These are phyloP conservation scores for Cheirogaleus medius DNA, from an alignment of 2,113 vertebrate species.

Conservation along the genomic window DNA sequence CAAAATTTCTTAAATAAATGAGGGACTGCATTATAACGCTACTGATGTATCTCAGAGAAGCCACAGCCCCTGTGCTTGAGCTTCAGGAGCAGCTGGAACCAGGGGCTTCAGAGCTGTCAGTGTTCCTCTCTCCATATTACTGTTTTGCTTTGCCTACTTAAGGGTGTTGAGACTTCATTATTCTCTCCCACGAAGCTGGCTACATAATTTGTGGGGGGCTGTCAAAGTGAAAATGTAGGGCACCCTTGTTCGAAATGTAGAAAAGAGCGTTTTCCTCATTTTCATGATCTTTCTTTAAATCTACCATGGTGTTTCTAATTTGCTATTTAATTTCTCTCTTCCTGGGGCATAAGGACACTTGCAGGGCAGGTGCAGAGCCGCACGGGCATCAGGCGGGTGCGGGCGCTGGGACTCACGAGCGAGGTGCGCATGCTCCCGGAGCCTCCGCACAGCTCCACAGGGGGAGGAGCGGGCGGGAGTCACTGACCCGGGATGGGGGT, in stretches of 20 bases:
- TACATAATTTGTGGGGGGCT: not conserved
- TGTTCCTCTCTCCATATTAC: rapidly evolving
- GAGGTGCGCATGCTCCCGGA: rapidly evolving
- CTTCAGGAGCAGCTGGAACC: not conserved
- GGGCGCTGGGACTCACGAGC: not conserved
- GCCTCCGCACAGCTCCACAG: rapidly evolving
- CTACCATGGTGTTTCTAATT: not conserved
- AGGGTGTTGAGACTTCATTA: not conserved
- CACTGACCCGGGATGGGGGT: rapidly evolving
- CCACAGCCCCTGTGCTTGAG: not conserved
- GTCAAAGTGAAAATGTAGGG: not conserved
- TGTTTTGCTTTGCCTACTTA: not conserved
- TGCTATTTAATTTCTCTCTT: not conserved
- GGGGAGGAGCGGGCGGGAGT: not conserved
- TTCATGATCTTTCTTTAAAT: not conserved
- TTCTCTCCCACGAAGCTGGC: not conserved
- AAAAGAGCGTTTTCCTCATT: not conserved
- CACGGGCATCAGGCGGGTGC: rapidly evolving
- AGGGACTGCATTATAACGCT: not conserved
- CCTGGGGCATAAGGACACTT: not conserved
- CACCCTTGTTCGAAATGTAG: not conserved
- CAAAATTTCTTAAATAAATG: not conserved
- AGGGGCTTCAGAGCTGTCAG: not conserved
- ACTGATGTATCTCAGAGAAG: not conserved
- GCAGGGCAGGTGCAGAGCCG: not conserved